Evolutionary conservation across 2,888 invertebrate genomes (phyloP).

Genomic region (Trissolcus brochymenae): DNA sequence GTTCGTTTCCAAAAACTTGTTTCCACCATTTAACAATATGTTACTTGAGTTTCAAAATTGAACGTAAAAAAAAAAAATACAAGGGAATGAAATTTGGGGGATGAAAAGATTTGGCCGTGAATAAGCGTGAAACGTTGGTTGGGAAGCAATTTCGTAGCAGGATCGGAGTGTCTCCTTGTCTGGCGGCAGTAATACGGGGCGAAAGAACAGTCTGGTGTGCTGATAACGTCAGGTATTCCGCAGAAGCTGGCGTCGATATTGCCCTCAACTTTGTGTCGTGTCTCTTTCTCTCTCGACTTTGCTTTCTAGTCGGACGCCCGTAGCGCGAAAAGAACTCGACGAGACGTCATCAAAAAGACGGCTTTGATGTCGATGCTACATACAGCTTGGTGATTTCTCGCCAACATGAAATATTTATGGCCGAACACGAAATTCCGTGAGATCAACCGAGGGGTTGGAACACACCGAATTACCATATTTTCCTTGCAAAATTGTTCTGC

Average conservation of each 20-base stretch:
- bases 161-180: constrained; percentile 19
- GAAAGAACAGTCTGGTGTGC: constrained; percentile 33
- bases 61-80: too few species aligned
- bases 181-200: constrained; percentile 24
- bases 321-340: constrained; percentile 39
- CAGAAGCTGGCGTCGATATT: constrained; percentile 48
- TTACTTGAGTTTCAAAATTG: too few species aligned
- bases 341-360: constrained; percentile 48
- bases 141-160: constrained; percentile 21
- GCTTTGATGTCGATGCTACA: constrained; percentile 55
- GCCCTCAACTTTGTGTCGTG: constrained; percentile 26
- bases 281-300: constrained; percentile 23
- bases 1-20: not conserved
- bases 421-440: constrained; percentile 29
- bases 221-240: constrained; percentile 43
- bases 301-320: constrained; percentile 39
- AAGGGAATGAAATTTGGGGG: too few species aligned
- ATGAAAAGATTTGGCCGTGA: not conserved
- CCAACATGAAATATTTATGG: constrained; percentile 47
- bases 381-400: constrained; percentile 33
- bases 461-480: constrained; percentile 38
- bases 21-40: not conserved
- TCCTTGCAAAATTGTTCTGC: constrained; percentile 17
- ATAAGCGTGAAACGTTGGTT: not conserved
- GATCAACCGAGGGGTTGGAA: constrained; percentile 4